These are phyloP conservation scores for Garra rufa DNA, from an alignment of 2,113 vertebrate species.

Conservation along the genomic window DNA sequence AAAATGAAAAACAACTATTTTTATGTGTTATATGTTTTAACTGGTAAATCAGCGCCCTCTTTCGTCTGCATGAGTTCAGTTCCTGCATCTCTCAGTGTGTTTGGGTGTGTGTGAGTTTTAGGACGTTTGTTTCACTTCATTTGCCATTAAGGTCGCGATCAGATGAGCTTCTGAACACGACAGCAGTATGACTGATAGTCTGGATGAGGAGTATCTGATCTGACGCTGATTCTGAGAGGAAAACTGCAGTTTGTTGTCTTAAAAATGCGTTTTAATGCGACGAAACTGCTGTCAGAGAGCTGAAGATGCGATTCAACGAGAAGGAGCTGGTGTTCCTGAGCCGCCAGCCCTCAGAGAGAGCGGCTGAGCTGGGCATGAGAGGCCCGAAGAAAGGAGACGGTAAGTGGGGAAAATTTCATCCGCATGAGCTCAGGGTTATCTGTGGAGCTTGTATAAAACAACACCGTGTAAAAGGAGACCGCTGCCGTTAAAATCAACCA, in stretches of 20 bases:
- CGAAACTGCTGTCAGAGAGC: background rate
- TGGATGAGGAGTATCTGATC: background rate
- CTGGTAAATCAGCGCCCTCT: background rate
- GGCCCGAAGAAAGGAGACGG: constrained; percentile 92
- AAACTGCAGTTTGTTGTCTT: background rate
- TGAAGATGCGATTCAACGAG: constrained; percentile 91
- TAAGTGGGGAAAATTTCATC: constrained; percentile 57
- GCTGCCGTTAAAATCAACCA: background rate
- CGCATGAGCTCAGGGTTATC: background rate
- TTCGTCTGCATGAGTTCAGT: background rate
- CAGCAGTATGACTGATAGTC: background rate
- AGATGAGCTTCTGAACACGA: background rate
- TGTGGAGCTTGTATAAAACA: background rate
- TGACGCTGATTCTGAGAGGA: background rate
- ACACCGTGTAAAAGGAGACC: background rate
- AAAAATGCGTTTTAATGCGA: background rate
- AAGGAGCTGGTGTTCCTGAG: constrained; percentile 88
- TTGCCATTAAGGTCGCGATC: background rate
- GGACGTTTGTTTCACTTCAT: background rate
- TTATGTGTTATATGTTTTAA: too few species aligned
- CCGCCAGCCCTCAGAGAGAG: constrained; percentile 88
- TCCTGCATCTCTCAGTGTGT: background rate
- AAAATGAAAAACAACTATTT: background rate
- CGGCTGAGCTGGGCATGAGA: constrained; percentile 89
- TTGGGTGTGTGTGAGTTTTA: background rate